phyloP scores from a whole-genome alignment of 2,113 vertebrate genomes.

The Hippolais icterina region DNA sequence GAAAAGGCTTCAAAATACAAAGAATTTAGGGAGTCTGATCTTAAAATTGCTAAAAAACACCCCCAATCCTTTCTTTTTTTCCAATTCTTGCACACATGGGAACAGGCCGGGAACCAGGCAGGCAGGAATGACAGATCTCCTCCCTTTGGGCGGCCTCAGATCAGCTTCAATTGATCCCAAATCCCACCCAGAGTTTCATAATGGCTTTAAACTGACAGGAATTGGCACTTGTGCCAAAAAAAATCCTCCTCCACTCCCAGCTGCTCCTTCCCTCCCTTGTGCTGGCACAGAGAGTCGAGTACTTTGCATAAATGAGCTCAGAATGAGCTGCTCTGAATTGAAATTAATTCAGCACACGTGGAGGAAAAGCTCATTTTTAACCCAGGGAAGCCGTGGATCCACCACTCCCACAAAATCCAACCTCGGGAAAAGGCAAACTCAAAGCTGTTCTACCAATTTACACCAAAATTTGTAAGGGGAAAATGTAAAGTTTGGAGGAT shows the following conservation, averaged over 20 bases:
- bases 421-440: background rate
- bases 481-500: background rate
- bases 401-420: background rate
- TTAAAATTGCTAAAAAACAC: background rate
- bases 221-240: slow-evolving; percentile 17
- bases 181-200: background rate
- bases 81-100: background rate
- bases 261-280: slow-evolving; percentile 25
- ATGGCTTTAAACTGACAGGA: background rate
- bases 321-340: background rate
- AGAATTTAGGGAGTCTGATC: background rate
- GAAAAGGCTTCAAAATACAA: background rate
- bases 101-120: background rate
- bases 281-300: background rate
- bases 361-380: background rate
- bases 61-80: background rate
- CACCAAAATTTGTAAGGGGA: background rate
- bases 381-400: background rate
- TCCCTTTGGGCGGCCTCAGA: background rate
- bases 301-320: background rate
- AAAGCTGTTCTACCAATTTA: background rate
- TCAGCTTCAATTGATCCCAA: background rate
- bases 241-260: slow-evolving; percentile 46
- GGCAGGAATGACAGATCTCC: background rate
- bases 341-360: background rate